Conservation (phyloP, 2,113 vertebrate species). For the Epinephelus moara region DNA sequence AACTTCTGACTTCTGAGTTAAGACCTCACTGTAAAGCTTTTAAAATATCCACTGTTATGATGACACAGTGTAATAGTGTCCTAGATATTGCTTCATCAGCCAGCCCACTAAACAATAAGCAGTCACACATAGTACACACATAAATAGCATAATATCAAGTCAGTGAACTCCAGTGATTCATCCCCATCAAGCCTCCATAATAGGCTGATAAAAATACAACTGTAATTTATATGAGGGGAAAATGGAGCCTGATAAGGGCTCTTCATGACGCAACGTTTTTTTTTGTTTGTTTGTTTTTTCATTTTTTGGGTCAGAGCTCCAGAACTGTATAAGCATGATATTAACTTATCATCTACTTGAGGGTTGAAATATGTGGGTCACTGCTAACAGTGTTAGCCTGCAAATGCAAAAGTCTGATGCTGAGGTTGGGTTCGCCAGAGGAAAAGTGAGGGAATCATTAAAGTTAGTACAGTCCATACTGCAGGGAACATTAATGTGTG, state of each 20-base stretch:
- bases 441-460: neutral
- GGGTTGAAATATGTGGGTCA: slow-evolving; percentile 41
- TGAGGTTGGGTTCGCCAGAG: neutral
- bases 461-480: neutral
- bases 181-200: neutral
- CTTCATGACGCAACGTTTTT: slow-evolving; percentile 6
- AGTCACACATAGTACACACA: slow-evolving; percentile 1
- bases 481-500: neutral
- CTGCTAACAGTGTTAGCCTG: neutral
- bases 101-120: neutral
- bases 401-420: neutral
- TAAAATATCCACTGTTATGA: neutral
- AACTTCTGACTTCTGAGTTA: neutral
- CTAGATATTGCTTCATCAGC: slow-evolving; percentile 30
- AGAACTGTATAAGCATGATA: slow-evolving; percentile 1
- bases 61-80: neutral
- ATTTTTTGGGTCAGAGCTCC: slow-evolving; percentile 48
- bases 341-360: slow-evolving; percentile 17
- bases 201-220: neutral
- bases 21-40: neutral
- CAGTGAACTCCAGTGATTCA: slow-evolving; percentile 3
- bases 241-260: slow-evolving; percentile 12
- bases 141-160: neutral
- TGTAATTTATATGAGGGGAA: neutral
- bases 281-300: slow-evolving; percentile 9